These are phyloP conservation scores for Seriola aureovittata DNA, from an alignment of 2,113 vertebrate genomes.

Conservation along the genomic window DNA sequence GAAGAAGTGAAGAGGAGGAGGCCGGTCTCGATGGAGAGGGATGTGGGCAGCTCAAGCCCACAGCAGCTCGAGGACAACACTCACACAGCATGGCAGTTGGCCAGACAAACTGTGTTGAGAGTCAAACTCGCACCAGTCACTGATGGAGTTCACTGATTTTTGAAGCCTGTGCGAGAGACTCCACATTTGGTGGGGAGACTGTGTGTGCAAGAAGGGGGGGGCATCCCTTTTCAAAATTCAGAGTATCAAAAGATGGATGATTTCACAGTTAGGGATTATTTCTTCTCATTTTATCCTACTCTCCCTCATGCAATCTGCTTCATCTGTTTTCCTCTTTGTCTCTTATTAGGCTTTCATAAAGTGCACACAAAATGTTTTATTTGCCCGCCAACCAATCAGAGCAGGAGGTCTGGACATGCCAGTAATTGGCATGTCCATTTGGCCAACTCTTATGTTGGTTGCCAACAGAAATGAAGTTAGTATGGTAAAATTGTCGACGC, in stretches of 20 bases:
- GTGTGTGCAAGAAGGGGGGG: background rate
- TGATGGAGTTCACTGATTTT: conserved; percentile 51
- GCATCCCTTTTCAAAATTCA: conserved; percentile 25
- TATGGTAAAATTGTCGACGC: conserved; percentile 12
- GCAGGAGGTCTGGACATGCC: conserved; percentile 52
- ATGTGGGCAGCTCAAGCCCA: conserved; percentile 57
- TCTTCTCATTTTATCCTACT: conserved; percentile 32
- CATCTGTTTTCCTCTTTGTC: conserved; percentile 52
- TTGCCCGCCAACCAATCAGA: conserved; percentile 55
- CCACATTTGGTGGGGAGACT: conserved; percentile 30
- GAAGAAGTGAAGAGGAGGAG: conserved; percentile 54
- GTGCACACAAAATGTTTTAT: conserved; percentile 42
- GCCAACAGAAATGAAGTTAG: conserved; percentile 56
- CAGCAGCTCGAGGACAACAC: conserved; percentile 66
- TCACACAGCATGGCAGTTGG: conserved; percentile 44
- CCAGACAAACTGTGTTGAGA: conserved; percentile 63
- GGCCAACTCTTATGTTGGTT: conserved; percentile 46
- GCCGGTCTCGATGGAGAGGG: conserved; percentile 48
- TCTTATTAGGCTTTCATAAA: conserved; percentile 54
- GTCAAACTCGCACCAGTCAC: conserved; percentile 37
- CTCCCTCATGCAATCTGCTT: conserved; percentile 43
- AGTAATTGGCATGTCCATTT: conserved; percentile 49
- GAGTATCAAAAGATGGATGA: conserved; percentile 56
- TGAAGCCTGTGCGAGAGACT: conserved; percentile 16
- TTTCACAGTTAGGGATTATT: conserved; percentile 39